phyloP scores from a whole-genome alignment of 2,113 vertebrate genomes.

The Anhinga anhinga region DNA sequence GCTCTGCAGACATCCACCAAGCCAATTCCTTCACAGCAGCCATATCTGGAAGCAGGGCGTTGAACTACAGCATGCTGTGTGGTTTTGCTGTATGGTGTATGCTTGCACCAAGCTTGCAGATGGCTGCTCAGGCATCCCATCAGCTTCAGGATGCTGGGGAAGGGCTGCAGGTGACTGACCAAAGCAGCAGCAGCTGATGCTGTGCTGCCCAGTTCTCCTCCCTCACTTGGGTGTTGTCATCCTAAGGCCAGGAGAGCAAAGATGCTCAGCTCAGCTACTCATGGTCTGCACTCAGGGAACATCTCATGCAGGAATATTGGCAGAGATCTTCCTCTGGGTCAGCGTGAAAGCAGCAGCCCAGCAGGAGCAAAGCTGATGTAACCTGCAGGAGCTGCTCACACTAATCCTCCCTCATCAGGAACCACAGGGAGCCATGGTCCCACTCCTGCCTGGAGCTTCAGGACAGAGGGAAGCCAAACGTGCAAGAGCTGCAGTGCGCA shows the following conservation, averaged over 20 bases:
- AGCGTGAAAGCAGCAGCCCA: background rate
- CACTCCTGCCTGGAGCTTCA: background rate
- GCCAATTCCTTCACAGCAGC: background rate
- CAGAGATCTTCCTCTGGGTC: background rate
- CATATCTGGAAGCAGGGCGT: fast-evolving
- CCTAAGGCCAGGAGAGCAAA: background rate
- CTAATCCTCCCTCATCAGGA: background rate
- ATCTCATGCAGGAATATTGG: background rate
- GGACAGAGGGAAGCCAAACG: background rate
- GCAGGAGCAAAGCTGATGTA: background rate
- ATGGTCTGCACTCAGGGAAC: background rate
- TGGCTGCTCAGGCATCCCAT: too few relatives aligned
- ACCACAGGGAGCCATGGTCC: background rate
- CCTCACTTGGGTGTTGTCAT: background rate
- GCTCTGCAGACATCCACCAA: fast-evolving
- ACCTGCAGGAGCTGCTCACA: background rate
- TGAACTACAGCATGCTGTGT: background rate
- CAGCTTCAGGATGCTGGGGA: background rate
- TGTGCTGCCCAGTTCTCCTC: background rate
- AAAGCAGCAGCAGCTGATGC: background rate
- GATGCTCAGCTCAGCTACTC: background rate
- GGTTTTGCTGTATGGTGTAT: background rate
- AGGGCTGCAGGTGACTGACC: background rate
- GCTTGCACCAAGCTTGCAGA: background rate
- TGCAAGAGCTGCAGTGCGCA: background rate